Evolutionary conservation across 2,888 invertebrate species (phyloP), one percentile per base, ranked within the genome.

Genomic region (Netelia fuscicornis): DNA sequence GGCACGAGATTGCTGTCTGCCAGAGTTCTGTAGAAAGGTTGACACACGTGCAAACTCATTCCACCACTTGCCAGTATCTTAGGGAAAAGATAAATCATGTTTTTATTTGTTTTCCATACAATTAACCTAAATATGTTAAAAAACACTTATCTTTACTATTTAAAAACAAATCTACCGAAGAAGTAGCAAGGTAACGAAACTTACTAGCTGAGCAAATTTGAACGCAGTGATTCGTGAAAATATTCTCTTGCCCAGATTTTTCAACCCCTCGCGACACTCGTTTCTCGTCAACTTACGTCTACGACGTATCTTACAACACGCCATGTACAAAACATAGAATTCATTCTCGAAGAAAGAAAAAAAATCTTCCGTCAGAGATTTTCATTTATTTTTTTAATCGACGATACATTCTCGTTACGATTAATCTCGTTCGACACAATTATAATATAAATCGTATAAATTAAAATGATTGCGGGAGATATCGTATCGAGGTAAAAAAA

Each of bases 1-100:
- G 87, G 87, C 83, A 88, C 76, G 83, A 87, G 79, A 71, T 64
- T 86, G 52, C 86, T 86, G 25, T 86, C 86, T 10, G 77, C 67
- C n/a, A 71, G 67, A 76, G 83, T 86, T 67, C 65, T 81, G 30
- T 83, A 70, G 17, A 72, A 54, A 1, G 86, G 86, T 37, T 87
- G 70, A 48, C 81, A 80, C 54, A 83, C 78, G 81, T 87, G 88
- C 68, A 88, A 56, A 48, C 80, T 30, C 81, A 87, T 86, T 62
- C 85, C 87, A 82, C 81, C 81, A 77, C 76, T 74, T n/a, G 88
- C 58, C 82, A 86, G 81, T 58, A 81, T 70, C 87, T 88, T 78
- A 3, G 56, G 0, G 25, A 20, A 70, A 44, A 23, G 82, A 62
- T 42, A 23, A 58, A n/a, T 48, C 42, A 67, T 13, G 6, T 44